These are phyloP conservation scores for Sebastes fasciatus DNA, from an alignment of 2,113 vertebrate species.

Conservation along the genomic window DNA sequence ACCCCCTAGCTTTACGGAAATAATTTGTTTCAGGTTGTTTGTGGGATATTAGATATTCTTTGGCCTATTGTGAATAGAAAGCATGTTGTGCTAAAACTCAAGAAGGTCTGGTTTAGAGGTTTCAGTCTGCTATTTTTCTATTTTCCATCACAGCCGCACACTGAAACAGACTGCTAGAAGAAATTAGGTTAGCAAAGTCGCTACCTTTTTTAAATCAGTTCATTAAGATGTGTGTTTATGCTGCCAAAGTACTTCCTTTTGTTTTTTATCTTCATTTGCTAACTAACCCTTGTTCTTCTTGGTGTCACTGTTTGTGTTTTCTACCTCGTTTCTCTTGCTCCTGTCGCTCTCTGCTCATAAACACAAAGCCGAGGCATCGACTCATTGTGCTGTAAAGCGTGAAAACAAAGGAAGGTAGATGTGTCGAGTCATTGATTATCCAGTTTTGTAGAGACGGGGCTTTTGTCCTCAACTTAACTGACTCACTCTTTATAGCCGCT, in stretches of 20 bases:
- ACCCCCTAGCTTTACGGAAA: not conserved
- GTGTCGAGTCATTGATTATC: conserved; percentile 41
- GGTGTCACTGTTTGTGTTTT: not conserved
- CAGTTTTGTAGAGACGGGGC: conserved; percentile 28
- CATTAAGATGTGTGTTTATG: not conserved
- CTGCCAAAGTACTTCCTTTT: not conserved
- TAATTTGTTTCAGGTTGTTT: not conserved
- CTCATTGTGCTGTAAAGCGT: conserved; percentile 33
- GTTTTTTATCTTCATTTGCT: conserved; percentile 16
- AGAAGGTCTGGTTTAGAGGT: not conserved
- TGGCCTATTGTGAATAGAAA: not conserved
- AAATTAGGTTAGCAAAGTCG: not conserved
- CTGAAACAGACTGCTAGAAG: not conserved
- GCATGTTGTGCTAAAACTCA: not conserved
- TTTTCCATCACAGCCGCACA: too few species aligned
- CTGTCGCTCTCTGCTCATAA: conserved; percentile 22
- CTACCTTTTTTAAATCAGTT: not conserved
- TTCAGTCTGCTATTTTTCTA: not conserved
- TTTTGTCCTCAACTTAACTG: conserved; percentile 27
- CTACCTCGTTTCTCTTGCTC: not conserved
- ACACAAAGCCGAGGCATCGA: conserved; percentile 38
- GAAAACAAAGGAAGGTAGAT: conserved; percentile 42
- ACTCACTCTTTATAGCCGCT: not conserved
- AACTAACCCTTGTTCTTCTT: not conserved
- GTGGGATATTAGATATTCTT: not conserved